These are phyloP conservation scores for Thryonomys swinderianus DNA, from an alignment of 2,113 vertebrate species.

Conservation along the genomic window DNA sequence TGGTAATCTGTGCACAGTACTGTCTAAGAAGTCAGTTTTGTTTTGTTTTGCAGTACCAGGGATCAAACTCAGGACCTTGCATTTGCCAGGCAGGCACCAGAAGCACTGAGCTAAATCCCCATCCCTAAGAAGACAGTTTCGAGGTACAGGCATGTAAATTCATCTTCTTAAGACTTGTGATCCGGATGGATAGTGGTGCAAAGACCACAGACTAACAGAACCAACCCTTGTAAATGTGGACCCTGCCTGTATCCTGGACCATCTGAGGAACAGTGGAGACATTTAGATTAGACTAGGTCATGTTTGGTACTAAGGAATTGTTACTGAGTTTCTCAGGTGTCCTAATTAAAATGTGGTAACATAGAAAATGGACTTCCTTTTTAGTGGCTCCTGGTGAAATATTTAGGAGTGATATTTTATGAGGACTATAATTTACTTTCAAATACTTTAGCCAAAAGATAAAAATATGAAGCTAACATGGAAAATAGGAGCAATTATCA, in stretches of 20 bases:
- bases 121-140: neutral
- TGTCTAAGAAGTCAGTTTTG: neutral
- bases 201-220: too few species aligned
- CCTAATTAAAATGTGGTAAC: neutral
- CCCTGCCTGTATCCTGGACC: neutral
- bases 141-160: neutral
- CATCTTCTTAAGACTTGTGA: neutral
- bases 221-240: neutral
- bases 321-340: neutral
- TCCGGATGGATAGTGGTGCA: rapidly evolving
- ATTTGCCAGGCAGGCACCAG: too few species aligned
- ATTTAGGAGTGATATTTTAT: neutral
- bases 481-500: neutral
- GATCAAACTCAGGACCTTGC: too few species aligned
- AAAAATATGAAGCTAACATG: neutral
- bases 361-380: neutral
- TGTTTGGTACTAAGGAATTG: neutral
- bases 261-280: neutral
- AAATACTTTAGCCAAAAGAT: neutral
- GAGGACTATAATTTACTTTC: neutral
- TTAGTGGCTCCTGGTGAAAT: neutral
- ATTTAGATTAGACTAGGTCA: neutral
- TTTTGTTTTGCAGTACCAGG: too few species aligned
- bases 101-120: too few species aligned
- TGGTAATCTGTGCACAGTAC: rapidly evolving